Percentiles rank a stretch among this genome's conserved stretches.
These are phyloP conservation scores for Maniola hyperantus DNA, from an alignment of 2,888 invertebrate species.

Conservation along the genomic window DNA sequence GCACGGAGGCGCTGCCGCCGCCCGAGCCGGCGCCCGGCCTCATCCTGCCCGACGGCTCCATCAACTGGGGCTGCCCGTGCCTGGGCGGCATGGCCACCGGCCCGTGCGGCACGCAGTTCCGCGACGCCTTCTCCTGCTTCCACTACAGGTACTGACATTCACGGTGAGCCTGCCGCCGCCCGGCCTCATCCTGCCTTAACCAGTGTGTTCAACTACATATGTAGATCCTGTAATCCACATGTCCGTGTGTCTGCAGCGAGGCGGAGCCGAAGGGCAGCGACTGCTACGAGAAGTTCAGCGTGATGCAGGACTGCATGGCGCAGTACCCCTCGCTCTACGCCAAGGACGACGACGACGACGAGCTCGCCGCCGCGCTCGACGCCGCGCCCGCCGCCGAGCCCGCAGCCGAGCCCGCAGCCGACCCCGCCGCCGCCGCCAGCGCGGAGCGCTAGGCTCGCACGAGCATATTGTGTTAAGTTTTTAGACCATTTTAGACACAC, in stretches of 20 bases:
- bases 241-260: constrained; percentile 76
- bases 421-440: neutral
- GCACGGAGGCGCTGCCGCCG: constrained; percentile 86
- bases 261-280: constrained; percentile 96
- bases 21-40: constrained; percentile 90
- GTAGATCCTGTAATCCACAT: no score
- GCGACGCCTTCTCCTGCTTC: constrained; percentile 97
- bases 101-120: constrained; percentile 96
- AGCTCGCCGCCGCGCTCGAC: constrained; percentile 42
- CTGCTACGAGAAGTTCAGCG: constrained; percentile 94
- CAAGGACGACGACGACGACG: constrained; percentile 85
- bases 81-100: constrained; percentile 99
- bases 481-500: no score
- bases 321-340: constrained; percentile 93
- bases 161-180: no score
- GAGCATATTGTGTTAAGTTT: no score
- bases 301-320: constrained; percentile 95
- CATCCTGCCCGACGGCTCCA: constrained; percentile 91
- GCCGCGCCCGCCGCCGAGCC: neutral
- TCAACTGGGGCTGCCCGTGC: constrained; percentile 99
- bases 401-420: neutral
- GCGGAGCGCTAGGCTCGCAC: neutral
- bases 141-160: constrained; percentile 86
- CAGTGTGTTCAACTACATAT: no score
- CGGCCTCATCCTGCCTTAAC: no score